Percentiles rank a stretch among this genome's conserved stretches.
These are phyloP conservation scores for Torymus auratus DNA, from an alignment of 2,888 invertebrate genomes.

Conservation along the genomic window DNA sequence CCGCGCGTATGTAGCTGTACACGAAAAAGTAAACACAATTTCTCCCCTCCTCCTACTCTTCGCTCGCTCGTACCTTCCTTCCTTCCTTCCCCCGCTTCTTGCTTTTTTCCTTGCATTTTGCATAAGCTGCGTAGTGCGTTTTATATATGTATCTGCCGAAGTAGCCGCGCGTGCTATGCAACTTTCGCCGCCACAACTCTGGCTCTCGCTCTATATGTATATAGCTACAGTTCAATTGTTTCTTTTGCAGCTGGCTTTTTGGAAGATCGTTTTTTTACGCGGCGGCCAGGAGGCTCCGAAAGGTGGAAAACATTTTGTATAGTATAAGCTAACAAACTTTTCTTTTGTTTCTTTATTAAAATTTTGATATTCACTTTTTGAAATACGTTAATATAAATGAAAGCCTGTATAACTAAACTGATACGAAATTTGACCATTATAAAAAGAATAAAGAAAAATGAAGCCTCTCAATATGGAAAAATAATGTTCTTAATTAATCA, in stretches of 20 bases:
- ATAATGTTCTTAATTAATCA: no score
- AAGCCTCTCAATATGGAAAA: no score
- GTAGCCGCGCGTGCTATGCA: not conserved
- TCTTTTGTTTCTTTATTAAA: not conserved
- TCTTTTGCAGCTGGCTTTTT: not conserved
- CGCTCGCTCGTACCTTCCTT: not conserved
- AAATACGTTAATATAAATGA: no score
- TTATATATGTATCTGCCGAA: conserved; percentile 28
- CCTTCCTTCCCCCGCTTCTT: not conserved
- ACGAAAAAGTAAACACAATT: conserved; percentile 51
- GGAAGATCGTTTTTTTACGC: not conserved
- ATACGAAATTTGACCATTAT: no score
- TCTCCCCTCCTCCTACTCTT: not conserved
- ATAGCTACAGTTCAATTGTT: no score
- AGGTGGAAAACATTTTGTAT: not conserved
- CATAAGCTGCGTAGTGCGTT: conserved; percentile 15
- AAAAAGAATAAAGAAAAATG: no score
- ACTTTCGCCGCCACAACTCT: not conserved
- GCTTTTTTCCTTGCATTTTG: conserved; percentile 31
- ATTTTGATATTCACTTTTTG: no score
- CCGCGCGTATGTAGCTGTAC: not conserved
- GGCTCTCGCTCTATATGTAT: no score
- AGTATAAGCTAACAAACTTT: not conserved
- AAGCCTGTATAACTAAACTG: no score
- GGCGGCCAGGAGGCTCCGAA: not conserved